A percentile compares a stretch with the other conserved stretches of the same genome.
phyloP scores from a whole-genome alignment of 2,888 invertebrate species.

The Leucophenga maculata region DNA sequence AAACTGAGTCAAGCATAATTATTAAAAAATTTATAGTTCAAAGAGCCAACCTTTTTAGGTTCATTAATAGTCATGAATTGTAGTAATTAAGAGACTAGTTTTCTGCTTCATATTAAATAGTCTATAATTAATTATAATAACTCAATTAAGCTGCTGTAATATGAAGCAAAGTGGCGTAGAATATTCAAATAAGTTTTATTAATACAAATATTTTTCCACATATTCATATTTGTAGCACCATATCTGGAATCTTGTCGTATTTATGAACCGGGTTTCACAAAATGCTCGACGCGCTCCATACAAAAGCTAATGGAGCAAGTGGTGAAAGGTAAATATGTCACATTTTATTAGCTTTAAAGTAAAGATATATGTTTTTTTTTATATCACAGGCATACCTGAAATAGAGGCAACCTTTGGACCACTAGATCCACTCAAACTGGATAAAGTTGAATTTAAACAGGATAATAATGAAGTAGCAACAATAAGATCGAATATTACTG shows the following conservation, averaged over 20 bases:
- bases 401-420: conserved; percentile 73
- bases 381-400: conserved; percentile 57
- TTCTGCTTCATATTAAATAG: conserved; percentile 12
- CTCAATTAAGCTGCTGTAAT: background rate
- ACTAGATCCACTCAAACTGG: conserved; percentile 78
- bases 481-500: conserved; percentile 77
- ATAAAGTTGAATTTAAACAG: conserved; percentile 79
- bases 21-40: too few species aligned
- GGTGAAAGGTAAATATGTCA: conserved; percentile 69
- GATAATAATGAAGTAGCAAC: conserved; percentile 80
- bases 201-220: too few species aligned
- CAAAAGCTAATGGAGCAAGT: conserved; percentile 75
- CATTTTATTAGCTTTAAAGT: background rate
- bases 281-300: conserved; percentile 77
- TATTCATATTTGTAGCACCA: conserved; percentile 75
- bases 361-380: too few species aligned
- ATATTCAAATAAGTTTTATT: background rate
- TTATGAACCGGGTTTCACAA: conserved; percentile 77
- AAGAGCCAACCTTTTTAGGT: too few species aligned
- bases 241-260: conserved; percentile 79
- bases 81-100: too few species aligned
- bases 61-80: too few species aligned
- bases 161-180: background rate
- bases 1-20: too few species aligned
- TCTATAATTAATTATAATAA: conserved; percentile 8